Base-by-base conservation (phyloP, 2,113 vertebrate species). In the Sceloporus undulatus region DNA sequence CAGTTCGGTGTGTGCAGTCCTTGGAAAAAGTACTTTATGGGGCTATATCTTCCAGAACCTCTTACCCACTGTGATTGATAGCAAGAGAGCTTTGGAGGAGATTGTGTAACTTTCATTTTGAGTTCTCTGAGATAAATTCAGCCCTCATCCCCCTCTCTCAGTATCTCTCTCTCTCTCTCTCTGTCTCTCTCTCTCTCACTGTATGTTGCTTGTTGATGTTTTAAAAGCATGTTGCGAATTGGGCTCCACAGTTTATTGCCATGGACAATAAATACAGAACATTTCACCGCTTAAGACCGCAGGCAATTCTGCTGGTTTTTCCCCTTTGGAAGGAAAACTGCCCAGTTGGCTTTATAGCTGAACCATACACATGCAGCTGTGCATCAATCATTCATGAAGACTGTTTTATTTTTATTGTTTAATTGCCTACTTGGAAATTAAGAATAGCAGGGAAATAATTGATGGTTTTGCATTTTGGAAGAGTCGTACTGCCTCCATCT, bases 341-440 rank as follows among this genome's bases (percentile, higher is more conserved):
- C 92, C 89, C 94, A 93, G 90, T 89, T 90, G 88, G 85, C 88
- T 93, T 95, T 88, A 82, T 88, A 9, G 0, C 74, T 90, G 90
- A 92, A 92, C 89, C 82, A 91, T 91, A 89, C 90, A 89, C 91
- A 87, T 62, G 70, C 0, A 25, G 56, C 92, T 95, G 92, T 93
- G 91, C 93, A 91, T 92, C 92, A 93, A 94, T 88, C 89, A 87
- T 93, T 91, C 77, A 78, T 21, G 89, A 90, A 84, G 87, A 79
- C 75, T 25, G 6, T 23, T 65, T 59, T 9, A 18, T 23, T 62
- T 62, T 62, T 62, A 48, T 75, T 93, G 93, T 79, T 70, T 70
- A 70, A 79, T 9, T 25, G 48, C 76, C 70, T 71, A 4, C 73
- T 68, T 48, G 65, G 48, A 94, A 91, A 89, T 73, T 40, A 90